Evolutionary conservation across 2,797 vertebrate genomes (phyloP), one percentile per base, ranked within the genome.

Genomic region (Sebastes taczanowskii): DNA sequence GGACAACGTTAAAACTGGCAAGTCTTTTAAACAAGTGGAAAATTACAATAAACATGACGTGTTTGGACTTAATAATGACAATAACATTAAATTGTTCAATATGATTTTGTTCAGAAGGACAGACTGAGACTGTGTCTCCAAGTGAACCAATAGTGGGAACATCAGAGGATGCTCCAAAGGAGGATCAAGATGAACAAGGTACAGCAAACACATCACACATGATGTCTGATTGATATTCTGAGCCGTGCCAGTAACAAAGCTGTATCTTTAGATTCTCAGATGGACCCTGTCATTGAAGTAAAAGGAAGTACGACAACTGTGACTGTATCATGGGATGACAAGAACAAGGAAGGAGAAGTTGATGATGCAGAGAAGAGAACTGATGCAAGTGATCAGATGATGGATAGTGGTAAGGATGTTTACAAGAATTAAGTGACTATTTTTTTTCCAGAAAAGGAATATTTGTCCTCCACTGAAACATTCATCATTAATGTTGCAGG

Each of bases 231-330:
- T 84, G 42, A 56, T 20, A 18, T 2, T 52, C 20, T 81, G 52
- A 82, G 30, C 27, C 68, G 49, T 63, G 52, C 13, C n/a, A 62
- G 1, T 87, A 68, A 85, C 13, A 6, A 68, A 63, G 13, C 14
- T 77, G 2, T 3, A 8, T 82, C 13, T 83, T 55, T 58, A 91
- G 88, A 80, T 81, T 11, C 20, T 52, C 77, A 81, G 78, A 82
- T n/a, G 56, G 53, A 89, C 23, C 6, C 66, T 5, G 77, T 64
- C 25, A 77, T 82, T 27, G 68, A 86, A 62, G 74, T 82, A 3
- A 82, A 90, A 38, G 86, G 86, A 74, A 80, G 18, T 4, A 7
- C 9, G 0, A 22, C 80, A 3, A 83, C 79, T 30, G 86, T 92
- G 32, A 76, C 69, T 23, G 76, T 89, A 2, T 81, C 82, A 2